These are phyloP conservation scores for Matsumyia berberina DNA, from an alignment of 2,888 invertebrate species.

Conservation along the genomic window DNA sequence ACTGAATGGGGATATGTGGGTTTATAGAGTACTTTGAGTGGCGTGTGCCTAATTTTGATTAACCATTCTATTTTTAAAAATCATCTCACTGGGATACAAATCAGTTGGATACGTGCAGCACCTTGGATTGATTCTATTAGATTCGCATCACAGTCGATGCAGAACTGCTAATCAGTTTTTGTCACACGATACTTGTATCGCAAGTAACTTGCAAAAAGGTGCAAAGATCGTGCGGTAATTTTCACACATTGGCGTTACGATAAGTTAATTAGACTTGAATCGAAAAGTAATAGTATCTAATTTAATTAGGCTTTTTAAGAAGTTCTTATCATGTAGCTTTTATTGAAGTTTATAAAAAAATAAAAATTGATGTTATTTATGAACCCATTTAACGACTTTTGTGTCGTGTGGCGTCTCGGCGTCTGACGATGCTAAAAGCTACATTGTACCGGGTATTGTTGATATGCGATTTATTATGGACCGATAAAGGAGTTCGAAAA, in stretches of 20 bases:
- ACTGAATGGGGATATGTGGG: not conserved
- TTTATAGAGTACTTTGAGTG: not conserved
- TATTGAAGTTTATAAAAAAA: not conserved
- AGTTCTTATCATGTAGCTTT: not conserved
- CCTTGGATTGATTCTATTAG: not conserved
- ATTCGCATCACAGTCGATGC: not conserved
- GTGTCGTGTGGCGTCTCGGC: not conserved
- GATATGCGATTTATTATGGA: too few species aligned
- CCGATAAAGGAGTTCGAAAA: too few species aligned
- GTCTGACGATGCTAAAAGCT: not conserved
- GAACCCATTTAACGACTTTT: not conserved
- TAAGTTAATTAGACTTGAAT: not conserved
- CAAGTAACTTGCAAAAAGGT: not conserved
- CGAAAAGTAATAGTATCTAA: not conserved
- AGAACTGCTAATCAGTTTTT: not conserved
- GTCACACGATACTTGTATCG: not conserved
- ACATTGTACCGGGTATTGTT: too few species aligned
- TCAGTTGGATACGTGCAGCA: not conserved
- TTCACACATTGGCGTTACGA: not conserved
- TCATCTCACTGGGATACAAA: not conserved
- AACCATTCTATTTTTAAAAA: constrained; percentile 6
- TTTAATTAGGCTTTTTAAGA: constrained; percentile 10
- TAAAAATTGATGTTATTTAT: not conserved
- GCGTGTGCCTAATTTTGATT: constrained; percentile 13
- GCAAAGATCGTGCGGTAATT: not conserved